phyloP scores from a whole-genome alignment of 2,113 vertebrate genomes.

The Arvicanthis niloticus region DNA sequence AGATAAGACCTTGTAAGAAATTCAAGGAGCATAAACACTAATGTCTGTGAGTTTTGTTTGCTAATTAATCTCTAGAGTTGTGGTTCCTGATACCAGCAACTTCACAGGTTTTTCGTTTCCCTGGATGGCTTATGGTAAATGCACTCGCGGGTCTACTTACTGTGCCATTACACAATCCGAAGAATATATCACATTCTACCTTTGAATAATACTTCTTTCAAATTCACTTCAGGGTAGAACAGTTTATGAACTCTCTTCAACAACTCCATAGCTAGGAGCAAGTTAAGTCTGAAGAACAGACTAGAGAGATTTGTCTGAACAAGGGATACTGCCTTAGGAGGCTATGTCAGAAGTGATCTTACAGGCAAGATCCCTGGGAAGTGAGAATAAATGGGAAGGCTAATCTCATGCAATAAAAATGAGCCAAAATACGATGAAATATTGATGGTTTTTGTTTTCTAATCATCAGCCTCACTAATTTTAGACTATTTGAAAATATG shows the following conservation, averaged over 20 bases:
- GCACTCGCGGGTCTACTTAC: neutral
- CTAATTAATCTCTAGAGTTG: neutral
- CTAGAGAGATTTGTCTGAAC: constrained; percentile 59
- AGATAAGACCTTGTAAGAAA: neutral
- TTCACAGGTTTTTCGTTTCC: neutral
- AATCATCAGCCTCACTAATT: neutral
- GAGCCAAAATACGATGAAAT: constrained; percentile 9
- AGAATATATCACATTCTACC: constrained; percentile 56
- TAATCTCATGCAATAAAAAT: constrained; percentile 26
- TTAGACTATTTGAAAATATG: neutral
- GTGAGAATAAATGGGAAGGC: constrained; percentile 2
- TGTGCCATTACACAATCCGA: constrained; percentile 10
- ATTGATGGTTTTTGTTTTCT: neutral
- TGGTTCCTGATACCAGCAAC: neutral
- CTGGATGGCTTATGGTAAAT: neutral
- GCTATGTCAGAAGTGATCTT: constrained; percentile 37
- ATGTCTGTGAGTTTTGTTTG: neutral
- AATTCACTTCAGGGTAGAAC: constrained; percentile 45
- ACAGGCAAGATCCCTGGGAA: neutral
- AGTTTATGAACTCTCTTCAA: constrained; percentile 52
- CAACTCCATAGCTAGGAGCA: constrained; percentile 46
- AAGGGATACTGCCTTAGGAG: constrained; percentile 43
- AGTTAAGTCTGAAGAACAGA: constrained; percentile 39
- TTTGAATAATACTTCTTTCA: constrained; percentile 40
- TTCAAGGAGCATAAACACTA: neutral